Evolutionary conservation across 2,797 vertebrate genomes (phyloP).

Genomic region (Onychomys torridus): DNA sequence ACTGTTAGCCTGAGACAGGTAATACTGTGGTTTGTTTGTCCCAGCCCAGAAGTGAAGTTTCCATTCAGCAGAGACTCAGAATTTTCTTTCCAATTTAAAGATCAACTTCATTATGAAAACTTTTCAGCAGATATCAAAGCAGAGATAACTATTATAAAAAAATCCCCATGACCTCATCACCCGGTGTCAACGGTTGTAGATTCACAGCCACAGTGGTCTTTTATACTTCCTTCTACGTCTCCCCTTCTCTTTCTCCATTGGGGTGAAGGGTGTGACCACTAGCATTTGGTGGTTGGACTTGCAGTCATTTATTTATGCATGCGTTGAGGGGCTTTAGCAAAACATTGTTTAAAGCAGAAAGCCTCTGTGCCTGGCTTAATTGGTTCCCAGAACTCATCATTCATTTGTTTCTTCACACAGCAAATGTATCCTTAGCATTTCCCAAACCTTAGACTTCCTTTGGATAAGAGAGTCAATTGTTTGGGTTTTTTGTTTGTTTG

Average conservation of each 20-base stretch:
- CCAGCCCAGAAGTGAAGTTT: background rate
- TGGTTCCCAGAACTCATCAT: background rate
- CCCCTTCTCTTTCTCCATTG: background rate
- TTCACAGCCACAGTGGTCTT: background rate
- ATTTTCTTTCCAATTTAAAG: conserved; percentile 8
- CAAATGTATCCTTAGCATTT: conserved; percentile 21
- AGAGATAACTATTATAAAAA: background rate
- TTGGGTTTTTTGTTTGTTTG: too few relatives aligned
- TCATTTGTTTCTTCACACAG: conserved; percentile 3
- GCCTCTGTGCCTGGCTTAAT: background rate
- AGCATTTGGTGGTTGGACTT: conserved; percentile 29
- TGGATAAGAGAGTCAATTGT: background rate
- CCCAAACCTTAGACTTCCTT: background rate
- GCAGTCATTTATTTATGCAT: background rate
- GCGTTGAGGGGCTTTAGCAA: background rate
- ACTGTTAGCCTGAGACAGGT: background rate
- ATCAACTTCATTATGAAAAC: conserved; percentile 34
- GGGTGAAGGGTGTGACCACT: background rate
- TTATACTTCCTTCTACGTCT: background rate
- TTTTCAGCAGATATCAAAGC: conserved; percentile 7
- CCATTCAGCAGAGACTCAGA: background rate
- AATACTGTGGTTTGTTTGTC: background rate
- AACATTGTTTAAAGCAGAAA: conserved; percentile 32
- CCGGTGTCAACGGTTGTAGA: background rate
- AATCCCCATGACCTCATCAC: background rate